phyloP scores from a whole-genome alignment of 2,113 vertebrate genomes.

The Neogobius melanostomus region DNA sequence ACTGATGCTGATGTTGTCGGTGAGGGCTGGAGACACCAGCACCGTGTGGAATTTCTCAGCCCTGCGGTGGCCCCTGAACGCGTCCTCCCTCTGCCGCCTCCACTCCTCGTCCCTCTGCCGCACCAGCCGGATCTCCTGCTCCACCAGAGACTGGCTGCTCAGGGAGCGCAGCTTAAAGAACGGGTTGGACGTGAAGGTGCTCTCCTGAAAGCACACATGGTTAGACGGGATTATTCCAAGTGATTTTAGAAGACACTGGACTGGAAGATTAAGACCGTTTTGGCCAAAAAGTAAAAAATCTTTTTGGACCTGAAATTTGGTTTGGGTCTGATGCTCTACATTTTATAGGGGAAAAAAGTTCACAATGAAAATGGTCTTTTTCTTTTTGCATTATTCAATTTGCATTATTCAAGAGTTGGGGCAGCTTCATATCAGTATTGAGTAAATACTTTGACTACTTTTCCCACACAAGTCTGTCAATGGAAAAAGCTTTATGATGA shows the following conservation, averaged over 20 bases:
- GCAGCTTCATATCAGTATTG: too few species aligned
- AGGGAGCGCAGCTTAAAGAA: conserved; percentile 73
- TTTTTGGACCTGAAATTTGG: too few species aligned
- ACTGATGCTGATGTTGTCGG: conserved; percentile 46
- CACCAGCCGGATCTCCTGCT: conserved; percentile 70
- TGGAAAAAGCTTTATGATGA: too few species aligned
- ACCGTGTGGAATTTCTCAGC: conserved; percentile 67
- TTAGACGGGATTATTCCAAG: neutral
- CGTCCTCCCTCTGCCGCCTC: conserved; percentile 67
- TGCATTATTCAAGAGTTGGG: too few species aligned
- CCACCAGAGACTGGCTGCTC: conserved; percentile 73
- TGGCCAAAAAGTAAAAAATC: too few species aligned
- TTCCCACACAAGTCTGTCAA: too few species aligned
- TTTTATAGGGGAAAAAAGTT: too few species aligned
- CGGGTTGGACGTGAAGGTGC: conserved; percentile 67
- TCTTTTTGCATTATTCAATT: too few species aligned
- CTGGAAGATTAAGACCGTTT: too few species aligned
- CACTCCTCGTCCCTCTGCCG: conserved; percentile 73
- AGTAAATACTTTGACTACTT: too few species aligned
- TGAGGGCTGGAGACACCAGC: conserved; percentile 68
- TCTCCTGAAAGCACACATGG: conserved; percentile 33
- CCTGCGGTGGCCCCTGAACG: conserved; percentile 44
- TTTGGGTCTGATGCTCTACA: too few species aligned
- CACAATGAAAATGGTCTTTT: too few species aligned
- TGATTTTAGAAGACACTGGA: neutral